Conservation (phyloP, 2,888 invertebrate species). For the Callimorpha dominula region DNA sequence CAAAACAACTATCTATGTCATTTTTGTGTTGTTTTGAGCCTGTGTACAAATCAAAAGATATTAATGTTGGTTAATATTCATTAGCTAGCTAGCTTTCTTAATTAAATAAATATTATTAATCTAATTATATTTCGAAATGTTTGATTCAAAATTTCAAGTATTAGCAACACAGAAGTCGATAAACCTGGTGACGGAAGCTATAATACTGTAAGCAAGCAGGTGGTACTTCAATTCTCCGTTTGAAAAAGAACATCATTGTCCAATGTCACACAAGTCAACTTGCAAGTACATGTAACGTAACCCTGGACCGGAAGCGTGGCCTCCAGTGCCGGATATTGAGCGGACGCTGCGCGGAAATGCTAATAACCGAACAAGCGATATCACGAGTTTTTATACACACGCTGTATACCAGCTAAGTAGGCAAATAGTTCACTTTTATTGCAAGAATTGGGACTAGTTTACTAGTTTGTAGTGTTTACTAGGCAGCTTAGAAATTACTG, state of each 20-base stretch:
- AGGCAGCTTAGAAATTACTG: too few relatives aligned
- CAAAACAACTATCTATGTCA: too few relatives aligned
- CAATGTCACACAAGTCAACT: neutral
- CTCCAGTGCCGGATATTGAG: constrained; percentile 57
- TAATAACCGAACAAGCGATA: constrained; percentile 51
- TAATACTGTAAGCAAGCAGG: neutral
- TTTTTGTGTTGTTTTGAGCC: too few relatives aligned
- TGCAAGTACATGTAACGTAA: constrained; percentile 15
- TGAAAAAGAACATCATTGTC: neutral
- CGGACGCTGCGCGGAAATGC: constrained; percentile 46
- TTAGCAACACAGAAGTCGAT: too few relatives aligned
- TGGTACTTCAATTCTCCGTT: neutral
- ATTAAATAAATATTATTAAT: too few relatives aligned
- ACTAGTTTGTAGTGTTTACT: too few relatives aligned
- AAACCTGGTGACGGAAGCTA: neutral
- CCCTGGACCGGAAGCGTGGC: constrained; percentile 49
- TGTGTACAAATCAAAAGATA: too few relatives aligned
- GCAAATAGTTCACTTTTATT: neutral
- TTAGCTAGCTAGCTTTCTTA: too few relatives aligned
- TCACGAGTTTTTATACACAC: constrained; percentile 34
- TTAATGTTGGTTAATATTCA: too few relatives aligned
- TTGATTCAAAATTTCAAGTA: neutral
- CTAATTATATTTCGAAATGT: too few relatives aligned
- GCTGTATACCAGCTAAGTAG: constrained; percentile 11
- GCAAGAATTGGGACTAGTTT: too few relatives aligned